Percentiles rank a stretch among this genome's conserved stretches.
These are phyloP conservation scores for Hemibagrus guttatus DNA, from an alignment of 2,797 vertebrate genomes.

Conservation along the genomic window DNA sequence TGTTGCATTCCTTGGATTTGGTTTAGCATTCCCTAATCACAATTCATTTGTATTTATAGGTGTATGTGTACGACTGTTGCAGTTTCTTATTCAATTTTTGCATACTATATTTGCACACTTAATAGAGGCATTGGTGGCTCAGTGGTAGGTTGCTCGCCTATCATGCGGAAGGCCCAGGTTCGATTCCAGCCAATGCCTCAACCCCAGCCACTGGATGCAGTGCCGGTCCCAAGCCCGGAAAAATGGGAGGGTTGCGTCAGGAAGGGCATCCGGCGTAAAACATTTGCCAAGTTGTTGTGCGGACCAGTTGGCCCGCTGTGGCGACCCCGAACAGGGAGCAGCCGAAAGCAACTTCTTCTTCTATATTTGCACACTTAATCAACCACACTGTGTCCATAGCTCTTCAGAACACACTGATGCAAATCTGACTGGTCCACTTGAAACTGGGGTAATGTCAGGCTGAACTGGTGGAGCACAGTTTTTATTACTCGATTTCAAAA, in stretches of 20 bases:
- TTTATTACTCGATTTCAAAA: neutral
- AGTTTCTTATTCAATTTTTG: neutral
- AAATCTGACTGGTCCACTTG: constrained; percentile 3
- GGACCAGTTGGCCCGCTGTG: too few relatives aligned
- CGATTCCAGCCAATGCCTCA: too few relatives aligned
- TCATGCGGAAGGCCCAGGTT: too few relatives aligned
- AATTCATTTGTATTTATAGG: neutral
- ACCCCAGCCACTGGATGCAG: too few relatives aligned
- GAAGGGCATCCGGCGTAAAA: too few relatives aligned
- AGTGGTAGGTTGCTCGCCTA: too few relatives aligned
- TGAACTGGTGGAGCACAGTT: neutral
- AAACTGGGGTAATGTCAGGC: neutral
- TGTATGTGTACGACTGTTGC: neutral
- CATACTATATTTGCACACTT: neutral
- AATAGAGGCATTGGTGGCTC: too few relatives aligned
- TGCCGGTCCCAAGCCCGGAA: too few relatives aligned
- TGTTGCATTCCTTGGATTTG: neutral
- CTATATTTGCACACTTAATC: neutral
- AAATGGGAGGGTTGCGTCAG: too few relatives aligned
- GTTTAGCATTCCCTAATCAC: neutral
- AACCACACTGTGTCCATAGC: neutral
- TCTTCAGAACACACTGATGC: neutral
- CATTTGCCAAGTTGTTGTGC: too few relatives aligned
- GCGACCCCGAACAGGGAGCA: too few relatives aligned
- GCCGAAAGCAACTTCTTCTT: neutral